A percentile compares a stretch with the other conserved stretches of the same genome.
These are phyloP conservation scores for Psammodynastes pulverulentus DNA, from an alignment of 2,113 vertebrate genomes.

Conservation along the genomic window DNA sequence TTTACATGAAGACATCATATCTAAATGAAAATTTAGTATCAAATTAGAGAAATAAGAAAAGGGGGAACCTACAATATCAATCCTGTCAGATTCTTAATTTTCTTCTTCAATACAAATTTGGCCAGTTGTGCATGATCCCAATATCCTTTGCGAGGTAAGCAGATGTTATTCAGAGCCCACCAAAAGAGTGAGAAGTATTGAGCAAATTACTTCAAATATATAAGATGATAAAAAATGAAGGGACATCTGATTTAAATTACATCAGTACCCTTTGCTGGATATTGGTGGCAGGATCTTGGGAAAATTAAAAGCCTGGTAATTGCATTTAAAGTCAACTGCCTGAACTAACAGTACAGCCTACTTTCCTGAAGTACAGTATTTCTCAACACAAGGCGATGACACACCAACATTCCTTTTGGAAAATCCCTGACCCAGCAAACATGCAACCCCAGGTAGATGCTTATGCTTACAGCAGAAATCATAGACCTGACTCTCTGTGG, in stretches of 20 bases:
- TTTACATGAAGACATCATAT: not conserved
- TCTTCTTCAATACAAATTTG: not conserved
- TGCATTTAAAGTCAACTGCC: not conserved
- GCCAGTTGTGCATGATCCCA: not conserved
- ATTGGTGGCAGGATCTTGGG: not conserved
- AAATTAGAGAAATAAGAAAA: not conserved
- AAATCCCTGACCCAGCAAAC: not conserved
- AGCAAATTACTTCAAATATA: not conserved
- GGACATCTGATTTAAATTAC: not conserved
- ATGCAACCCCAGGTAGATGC: not conserved
- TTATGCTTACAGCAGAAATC: not conserved
- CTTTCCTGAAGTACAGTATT: not conserved
- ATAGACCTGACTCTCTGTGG: not conserved
- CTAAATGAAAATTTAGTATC: not conserved
- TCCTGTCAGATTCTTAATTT: not conserved
- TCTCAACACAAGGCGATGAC: not conserved
- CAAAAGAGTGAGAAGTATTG: not conserved
- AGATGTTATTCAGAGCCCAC: not conserved
- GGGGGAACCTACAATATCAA: not conserved
- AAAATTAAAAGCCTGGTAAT: not conserved
- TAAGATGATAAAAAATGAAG: not conserved
- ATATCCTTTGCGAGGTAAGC: not conserved
- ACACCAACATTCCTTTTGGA: not conserved
- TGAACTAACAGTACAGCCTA: not conserved
- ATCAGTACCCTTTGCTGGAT: not conserved